Percentiles rank a stretch among this genome's conserved stretches.
Conservation (phyloP, 1,140 invertebrate genomes). For the Aricia agestis region DNA sequence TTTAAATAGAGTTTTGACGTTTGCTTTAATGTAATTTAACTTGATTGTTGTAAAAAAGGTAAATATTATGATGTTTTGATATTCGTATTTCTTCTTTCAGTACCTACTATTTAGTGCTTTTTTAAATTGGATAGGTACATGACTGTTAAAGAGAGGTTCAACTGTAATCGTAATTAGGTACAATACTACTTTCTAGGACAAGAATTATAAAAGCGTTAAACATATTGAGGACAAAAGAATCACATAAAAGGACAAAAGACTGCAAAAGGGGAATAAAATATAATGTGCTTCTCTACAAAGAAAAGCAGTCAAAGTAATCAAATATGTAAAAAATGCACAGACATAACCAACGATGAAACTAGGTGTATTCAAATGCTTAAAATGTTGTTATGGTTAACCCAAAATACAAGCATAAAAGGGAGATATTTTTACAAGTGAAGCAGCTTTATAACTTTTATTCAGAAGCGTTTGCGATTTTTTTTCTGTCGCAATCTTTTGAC, state of each 20-base stretch:
- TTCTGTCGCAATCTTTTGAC: slow-evolving; percentile 15
- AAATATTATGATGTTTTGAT: no score
- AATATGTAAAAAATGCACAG: slow-evolving; percentile 1
- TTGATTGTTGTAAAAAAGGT: no score
- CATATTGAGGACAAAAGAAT: no score
- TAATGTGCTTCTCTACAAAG: background rate
- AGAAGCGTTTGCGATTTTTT: background rate
- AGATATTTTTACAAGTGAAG: slow-evolving; percentile 13
- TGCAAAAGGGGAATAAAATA: background rate
- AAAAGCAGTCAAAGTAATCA: background rate
- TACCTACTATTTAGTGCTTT: no score
- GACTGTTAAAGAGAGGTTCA: no score
- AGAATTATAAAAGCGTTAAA: no score
- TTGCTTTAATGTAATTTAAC: no score
- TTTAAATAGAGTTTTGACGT: no score
- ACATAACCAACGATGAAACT: background rate
- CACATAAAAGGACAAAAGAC: background rate
- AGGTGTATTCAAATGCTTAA: slow-evolving; percentile 7
- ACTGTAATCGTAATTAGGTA: no score
- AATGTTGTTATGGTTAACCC: slow-evolving; percentile 1
- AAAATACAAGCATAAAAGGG: slow-evolving; percentile 7
- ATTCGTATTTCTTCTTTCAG: no score
- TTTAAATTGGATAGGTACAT: no score
- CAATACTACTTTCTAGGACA: no score
- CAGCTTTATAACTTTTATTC: slow-evolving; percentile 15